A percentile compares a stretch with the other conserved stretches of the same genome.
phyloP scores from a whole-genome alignment of 2,888 invertebrate species.

The Arrhopalites spinosus region DNA sequence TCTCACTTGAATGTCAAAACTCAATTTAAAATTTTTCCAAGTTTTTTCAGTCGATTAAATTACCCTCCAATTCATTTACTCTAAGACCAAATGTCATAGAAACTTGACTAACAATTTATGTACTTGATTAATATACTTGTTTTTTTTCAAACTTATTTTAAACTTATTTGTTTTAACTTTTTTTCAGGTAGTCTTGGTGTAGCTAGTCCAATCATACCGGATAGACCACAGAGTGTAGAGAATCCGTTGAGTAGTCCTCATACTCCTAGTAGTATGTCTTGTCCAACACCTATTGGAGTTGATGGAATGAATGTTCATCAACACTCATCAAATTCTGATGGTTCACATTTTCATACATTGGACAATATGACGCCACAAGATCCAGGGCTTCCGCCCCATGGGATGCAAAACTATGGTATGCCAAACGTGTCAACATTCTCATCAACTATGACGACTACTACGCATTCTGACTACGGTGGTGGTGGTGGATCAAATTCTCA shows the following conservation, averaged over 20 bases:
- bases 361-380: conserved; percentile 28
- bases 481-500: conserved; percentile 49
- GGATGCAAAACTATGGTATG: conserved; percentile 22
- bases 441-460: conserved; percentile 19
- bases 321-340: conserved; percentile 7
- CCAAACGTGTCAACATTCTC: not conserved
- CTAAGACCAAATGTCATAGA: no score
- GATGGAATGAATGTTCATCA: conserved; percentile 37
- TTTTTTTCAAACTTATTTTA: no score
- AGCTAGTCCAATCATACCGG: conserved; percentile 65
- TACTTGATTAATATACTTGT: no score
- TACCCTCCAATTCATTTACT: no score
- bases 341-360: conserved; percentile 32
- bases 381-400: conserved; percentile 4
- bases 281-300: not conserved
- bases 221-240: conserved; percentile 67
- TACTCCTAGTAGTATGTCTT: conserved; percentile 39
- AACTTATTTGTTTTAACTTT: no score
- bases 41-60: no score
- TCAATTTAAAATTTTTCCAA: no score
- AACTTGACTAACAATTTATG: no score
- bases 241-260: conserved; percentile 65
- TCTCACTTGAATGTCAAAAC: no score
- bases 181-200: conserved; percentile 60
- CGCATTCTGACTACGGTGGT: conserved; percentile 39